Evolutionary conservation across 2,888 invertebrate species (phyloP), one percentile per base, ranked within the genome.

Genomic region (Scaptomyza tumidula): DNA sequence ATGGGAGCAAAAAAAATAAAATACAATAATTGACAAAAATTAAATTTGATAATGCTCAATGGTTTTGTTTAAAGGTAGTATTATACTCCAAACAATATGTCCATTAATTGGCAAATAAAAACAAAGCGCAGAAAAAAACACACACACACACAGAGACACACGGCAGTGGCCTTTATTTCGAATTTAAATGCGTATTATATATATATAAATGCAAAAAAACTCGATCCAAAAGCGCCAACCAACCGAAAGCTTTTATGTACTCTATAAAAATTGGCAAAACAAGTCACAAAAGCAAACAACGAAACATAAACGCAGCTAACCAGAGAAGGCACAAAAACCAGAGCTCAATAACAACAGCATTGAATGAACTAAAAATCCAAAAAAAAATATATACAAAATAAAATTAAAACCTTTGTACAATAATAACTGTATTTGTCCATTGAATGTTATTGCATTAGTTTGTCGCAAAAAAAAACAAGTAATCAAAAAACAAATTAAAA

Each of bases 381-480:
- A 16, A n/a, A 35, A 43, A 41, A 46, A 31, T 37, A 71, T 78
- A 73, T 24, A 56, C 33, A n/a, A 16, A n/a, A 35, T 35, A 41
- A 46, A 31, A 41, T 71, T 78, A 73, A 19, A 19, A 19, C 19
- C 19, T 61, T 70, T 73, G 39, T 50, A 45, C 70, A 78, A 87
- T 82, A 82, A 82, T 82, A 87, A 82, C 87, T 73, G 80, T 63
- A 87, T 81, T 78, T 84, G 78, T 44, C 84, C 81, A 86, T 87
- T 87, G 86, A 85, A 79, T 82, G 86, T 85, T 87, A 82, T 82
- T 82, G 86, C 87, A 85, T 85, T 87, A 82, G 82, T 82, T 85
- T 73, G 65, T 52, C 35, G 50, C 19, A 65, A 55, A 59, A 63
- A 61, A 62, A 57, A 72, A 70, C 24, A 5, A 24, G 24, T 24